Evolutionary conservation across 2,797 vertebrate species (phyloP).

Genomic region (Scolopax rusticola): DNA sequence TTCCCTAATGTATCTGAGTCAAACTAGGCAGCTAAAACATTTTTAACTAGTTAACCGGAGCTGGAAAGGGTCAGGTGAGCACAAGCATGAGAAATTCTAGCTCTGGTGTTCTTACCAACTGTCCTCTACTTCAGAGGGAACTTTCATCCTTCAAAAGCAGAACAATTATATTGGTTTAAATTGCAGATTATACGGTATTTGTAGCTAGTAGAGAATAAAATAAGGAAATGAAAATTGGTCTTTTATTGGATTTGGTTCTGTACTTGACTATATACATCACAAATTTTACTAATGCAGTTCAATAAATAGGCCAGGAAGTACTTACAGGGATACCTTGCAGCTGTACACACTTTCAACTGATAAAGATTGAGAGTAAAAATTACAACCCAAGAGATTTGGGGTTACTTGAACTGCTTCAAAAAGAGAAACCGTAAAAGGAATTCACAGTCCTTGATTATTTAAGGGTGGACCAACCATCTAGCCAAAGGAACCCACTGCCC

Average conservation of each 20-base stretch:
- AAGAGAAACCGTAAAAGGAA: background rate
- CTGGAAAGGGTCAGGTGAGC: background rate
- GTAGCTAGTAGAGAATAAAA: background rate
- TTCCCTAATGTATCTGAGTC: background rate
- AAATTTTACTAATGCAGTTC: background rate
- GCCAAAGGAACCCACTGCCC: background rate
- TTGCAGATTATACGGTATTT: background rate
- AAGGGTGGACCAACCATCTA: background rate
- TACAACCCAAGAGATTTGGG: background rate
- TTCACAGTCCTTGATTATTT: background rate
- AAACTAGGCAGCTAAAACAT: background rate
- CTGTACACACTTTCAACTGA: background rate
- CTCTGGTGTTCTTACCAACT: background rate
- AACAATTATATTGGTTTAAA: background rate
- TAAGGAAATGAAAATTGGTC: background rate
- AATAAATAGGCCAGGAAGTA: background rate
- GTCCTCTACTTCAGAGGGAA: background rate
- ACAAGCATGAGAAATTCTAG: background rate
- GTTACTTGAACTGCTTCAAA: background rate
- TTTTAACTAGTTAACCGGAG: background rate
- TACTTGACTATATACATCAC: background rate
- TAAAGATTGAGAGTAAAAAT: background rate
- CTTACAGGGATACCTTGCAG: background rate
- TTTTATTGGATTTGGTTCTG: background rate
- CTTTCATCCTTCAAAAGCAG: background rate